phyloP scores from a whole-genome alignment of 1,140 invertebrate species.

The Anastrepha obliqua region DNA sequence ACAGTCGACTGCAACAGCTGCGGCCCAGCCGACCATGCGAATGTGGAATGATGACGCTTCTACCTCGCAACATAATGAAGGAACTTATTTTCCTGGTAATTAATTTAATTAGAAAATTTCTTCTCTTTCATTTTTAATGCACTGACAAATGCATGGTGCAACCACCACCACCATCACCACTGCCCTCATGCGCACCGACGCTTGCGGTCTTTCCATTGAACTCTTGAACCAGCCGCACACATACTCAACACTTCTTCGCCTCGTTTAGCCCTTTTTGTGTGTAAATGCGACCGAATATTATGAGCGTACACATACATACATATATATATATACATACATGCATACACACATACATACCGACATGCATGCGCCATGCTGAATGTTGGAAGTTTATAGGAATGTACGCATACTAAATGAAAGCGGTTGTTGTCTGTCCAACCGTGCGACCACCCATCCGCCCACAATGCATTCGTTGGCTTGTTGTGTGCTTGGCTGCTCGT shows the following conservation, averaged over 20 bases:
- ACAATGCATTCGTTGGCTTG: background rate
- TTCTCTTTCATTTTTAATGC: constrained; percentile 47
- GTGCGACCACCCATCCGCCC: background rate
- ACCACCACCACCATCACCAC: no score
- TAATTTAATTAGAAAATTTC: constrained; percentile 55
- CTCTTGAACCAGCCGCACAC: background rate
- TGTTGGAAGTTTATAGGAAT: constrained; percentile 1
- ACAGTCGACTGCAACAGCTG: background rate
- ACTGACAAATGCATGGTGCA: constrained; percentile 34
- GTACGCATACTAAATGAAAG: background rate
- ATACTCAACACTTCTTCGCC: background rate
- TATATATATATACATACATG: background rate
- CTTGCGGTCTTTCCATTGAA: background rate
- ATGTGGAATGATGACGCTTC: background rate
- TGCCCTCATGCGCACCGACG: background rate
- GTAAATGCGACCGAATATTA: background rate
- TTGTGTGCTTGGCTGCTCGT: constrained; percentile 17
- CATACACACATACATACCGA: background rate
- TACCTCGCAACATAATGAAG: constrained; percentile 38
- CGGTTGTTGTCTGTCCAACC: background rate
- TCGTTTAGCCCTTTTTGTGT: background rate
- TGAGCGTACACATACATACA: background rate
- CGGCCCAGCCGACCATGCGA: background rate
- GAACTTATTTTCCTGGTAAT: constrained; percentile 54
- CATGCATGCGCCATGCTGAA: background rate